These are phyloP conservation scores for Alfaro cultratus DNA, from an alignment of 2,797 vertebrate genomes.

Conservation along the genomic window DNA sequence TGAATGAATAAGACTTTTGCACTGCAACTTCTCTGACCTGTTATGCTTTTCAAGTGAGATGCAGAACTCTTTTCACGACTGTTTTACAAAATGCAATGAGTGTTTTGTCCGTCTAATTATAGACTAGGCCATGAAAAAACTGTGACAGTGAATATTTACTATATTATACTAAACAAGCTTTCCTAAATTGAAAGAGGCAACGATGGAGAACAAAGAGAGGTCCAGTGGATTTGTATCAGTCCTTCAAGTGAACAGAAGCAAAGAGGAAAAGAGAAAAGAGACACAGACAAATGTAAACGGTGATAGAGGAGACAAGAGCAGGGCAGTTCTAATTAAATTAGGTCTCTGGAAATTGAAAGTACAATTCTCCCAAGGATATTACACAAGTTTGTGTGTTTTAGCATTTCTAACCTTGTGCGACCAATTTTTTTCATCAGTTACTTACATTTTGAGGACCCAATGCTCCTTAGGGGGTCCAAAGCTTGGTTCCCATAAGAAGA, in stretches of 20 bases:
- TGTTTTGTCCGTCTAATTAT: neutral
- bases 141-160: neutral
- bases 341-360: slow-evolving; percentile 73
- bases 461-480: too few species aligned
- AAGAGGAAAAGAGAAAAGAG: slow-evolving; percentile 45
- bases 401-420: too few species aligned
- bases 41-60: neutral
- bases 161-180: neutral
- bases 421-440: too few species aligned
- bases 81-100: neutral
- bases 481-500: too few species aligned
- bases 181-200: slow-evolving; percentile 7
- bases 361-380: slow-evolving; percentile 68
- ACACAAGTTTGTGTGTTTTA: slow-evolving; percentile 26
- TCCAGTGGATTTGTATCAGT: slow-evolving; percentile 64
- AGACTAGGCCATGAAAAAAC: neutral
- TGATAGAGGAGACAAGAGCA: slow-evolving; percentile 50
- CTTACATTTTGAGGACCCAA: too few species aligned
- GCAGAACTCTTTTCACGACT: neutral
- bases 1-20: neutral
- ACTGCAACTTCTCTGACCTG: neutral
- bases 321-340: slow-evolving; percentile 79
- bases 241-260: slow-evolving; percentile 56
- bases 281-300: slow-evolving; percentile 13
- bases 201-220: slow-evolving; percentile 29